phyloP scores from a whole-genome alignment of 2,797 vertebrate species.

The Peromyscus melanophrys region DNA sequence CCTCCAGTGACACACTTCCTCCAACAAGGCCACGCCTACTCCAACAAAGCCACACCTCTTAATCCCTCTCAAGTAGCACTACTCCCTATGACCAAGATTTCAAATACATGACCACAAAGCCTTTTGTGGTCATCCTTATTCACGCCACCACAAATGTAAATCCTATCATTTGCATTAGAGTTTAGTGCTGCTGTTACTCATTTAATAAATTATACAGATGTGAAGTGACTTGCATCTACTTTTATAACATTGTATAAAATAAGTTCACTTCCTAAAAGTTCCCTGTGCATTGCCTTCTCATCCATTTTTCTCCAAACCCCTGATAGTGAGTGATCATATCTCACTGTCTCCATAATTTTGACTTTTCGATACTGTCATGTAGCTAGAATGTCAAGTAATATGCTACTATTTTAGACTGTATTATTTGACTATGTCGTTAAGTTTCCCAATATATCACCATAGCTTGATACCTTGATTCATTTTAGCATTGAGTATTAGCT shows the following conservation, averaged over 20 bases:
- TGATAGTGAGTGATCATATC: not conserved
- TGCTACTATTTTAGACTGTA: not conserved
- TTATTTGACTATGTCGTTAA: not conserved
- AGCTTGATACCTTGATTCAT: not conserved
- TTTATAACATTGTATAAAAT: not conserved
- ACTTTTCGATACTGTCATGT: not conserved
- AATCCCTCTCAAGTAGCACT: not conserved
- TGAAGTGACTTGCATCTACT: no score
- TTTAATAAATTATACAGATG: not conserved
- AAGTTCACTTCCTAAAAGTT: not conserved
- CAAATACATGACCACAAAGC: not conserved
- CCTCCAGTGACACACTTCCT: not conserved
- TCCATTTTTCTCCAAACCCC: no score
- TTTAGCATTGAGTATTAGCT: not conserved
- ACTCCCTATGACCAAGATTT: not conserved
- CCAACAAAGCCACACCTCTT: not conserved
- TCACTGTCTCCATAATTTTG: not conserved
- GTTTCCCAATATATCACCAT: not conserved
- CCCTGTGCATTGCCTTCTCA: not conserved
- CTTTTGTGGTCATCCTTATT: not conserved
- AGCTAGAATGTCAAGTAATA: not conserved
- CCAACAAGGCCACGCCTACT: not conserved
- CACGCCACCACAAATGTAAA: not conserved
- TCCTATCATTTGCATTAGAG: not conserved
- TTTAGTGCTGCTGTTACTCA: not conserved